These are phyloP conservation scores for Oceanites oceanicus DNA, from an alignment of 2,113 vertebrate species.

Conservation along the genomic window DNA sequence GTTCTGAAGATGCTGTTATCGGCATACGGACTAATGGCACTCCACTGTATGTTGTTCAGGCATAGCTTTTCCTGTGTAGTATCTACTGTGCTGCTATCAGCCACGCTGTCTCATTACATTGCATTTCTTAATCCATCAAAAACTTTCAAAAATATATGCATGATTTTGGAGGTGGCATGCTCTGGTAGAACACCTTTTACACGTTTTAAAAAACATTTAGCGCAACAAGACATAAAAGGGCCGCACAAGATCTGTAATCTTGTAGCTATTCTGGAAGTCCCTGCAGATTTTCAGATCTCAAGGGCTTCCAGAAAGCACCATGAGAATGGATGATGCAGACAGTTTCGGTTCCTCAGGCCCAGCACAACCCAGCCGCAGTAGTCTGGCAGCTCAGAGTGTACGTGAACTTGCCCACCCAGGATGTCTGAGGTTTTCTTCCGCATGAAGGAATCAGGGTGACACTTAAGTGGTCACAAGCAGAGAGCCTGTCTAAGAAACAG, in stretches of 20 bases:
- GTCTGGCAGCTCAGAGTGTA: not conserved
- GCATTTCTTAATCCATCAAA: not conserved
- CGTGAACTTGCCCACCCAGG: not conserved
- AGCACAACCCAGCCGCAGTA: not conserved
- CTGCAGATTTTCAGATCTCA: not conserved
- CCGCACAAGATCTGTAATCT: not conserved
- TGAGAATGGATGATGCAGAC: not conserved
- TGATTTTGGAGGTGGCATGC: not conserved
- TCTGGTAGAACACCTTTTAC: not conserved
- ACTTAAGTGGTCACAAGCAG: not conserved
- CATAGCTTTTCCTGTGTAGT: not conserved
- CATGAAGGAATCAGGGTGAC: not conserved
- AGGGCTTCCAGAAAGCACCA: not conserved
- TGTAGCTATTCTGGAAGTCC: not conserved
- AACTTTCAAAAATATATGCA: not conserved
- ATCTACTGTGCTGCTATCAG: not conserved
- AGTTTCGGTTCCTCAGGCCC: not conserved
- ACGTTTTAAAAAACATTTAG: not conserved
- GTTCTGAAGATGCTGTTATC: slow-evolving; percentile 7
- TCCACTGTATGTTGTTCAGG: not conserved
- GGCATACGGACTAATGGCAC: not conserved
- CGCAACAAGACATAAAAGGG: not conserved
- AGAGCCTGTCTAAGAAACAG: not conserved
- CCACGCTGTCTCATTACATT: not conserved
- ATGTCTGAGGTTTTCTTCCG: not conserved